Conservation (phyloP, 23 tunicate genomes). For the Ascidia mentula region DNA sequence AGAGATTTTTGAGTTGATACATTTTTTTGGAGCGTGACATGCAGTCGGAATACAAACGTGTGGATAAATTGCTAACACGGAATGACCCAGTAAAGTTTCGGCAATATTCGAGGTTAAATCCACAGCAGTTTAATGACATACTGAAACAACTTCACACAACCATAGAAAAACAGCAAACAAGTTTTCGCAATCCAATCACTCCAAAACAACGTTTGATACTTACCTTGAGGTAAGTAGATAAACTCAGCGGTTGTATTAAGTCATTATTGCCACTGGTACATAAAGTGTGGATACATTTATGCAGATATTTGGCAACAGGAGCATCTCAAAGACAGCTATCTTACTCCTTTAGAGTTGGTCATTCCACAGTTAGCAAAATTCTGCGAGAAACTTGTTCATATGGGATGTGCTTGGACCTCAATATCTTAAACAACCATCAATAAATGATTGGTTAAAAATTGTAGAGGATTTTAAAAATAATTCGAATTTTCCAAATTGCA, state of each 20-base stretch:
- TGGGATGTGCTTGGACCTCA: conserved; percentile 39
- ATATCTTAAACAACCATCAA: conserved; percentile 25
- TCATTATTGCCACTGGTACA: too few species aligned
- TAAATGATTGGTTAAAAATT: conserved; percentile 21
- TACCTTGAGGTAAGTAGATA: neutral
- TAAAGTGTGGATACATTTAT: neutral
- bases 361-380: conserved; percentile 43
- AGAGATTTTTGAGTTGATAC: conserved; percentile 10
- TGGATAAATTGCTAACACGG: conserved; percentile 8
- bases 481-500: conserved; percentile 52
- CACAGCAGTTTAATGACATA: conserved; percentile 7
- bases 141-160: neutral
- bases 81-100: conserved; percentile 16
- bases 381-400: conserved; percentile 19
- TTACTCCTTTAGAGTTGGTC: conserved; percentile 45
- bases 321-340: conserved; percentile 34
- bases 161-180: conserved; percentile 15
- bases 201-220: neutral
- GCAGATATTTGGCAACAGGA: conserved; percentile 47
- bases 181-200: conserved; percentile 14
- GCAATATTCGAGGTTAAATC: conserved; percentile 2
- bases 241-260: too few species aligned
- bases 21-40: conserved; percentile 4
- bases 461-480: conserved; percentile 22
- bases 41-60: conserved; percentile 13